Conservation (phyloP, 2,797 vertebrate genomes). For the Lithobates sylvaticus region DNA sequence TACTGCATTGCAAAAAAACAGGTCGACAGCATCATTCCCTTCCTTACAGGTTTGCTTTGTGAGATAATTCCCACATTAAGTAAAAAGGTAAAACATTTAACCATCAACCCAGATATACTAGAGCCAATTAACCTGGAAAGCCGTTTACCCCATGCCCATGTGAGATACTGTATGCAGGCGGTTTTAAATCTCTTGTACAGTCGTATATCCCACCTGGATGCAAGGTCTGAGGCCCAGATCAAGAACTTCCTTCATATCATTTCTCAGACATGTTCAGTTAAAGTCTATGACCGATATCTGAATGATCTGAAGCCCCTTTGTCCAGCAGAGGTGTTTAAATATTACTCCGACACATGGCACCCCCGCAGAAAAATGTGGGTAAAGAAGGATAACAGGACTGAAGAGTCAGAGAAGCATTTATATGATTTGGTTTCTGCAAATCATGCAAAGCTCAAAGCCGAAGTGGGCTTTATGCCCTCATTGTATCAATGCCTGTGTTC, state of each 20-base stretch:
- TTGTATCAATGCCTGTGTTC: conserved; percentile 57
- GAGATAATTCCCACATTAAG: conserved; percentile 36
- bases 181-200: conserved; percentile 50
- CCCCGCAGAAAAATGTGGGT: conserved; percentile 57
- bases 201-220: conserved; percentile 19
- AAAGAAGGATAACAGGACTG: conserved; percentile 55
- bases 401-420: conserved; percentile 49
- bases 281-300: conserved; percentile 55
- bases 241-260: conserved; percentile 59
- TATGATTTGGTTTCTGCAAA: conserved; percentile 42
- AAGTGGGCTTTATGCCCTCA: conserved; percentile 35
- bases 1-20: conserved; percentile 59
- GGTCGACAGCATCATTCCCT: conserved; percentile 6
- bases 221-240: conserved; percentile 46
- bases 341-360: conserved; percentile 52
- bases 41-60: conserved; percentile 45
- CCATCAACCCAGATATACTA: conserved; percentile 40
- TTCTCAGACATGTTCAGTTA: conserved; percentile 56
- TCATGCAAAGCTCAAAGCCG: conserved; percentile 27
- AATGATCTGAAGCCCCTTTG: conserved; percentile 51
- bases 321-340: conserved; percentile 40
- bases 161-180: conserved; percentile 56
- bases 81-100: conserved; percentile 48
- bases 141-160: conserved; percentile 35
- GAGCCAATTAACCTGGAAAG: conserved; percentile 14